Conservation (phyloP, 2,797 vertebrate species). For the Bradypodion ventrale region DNA sequence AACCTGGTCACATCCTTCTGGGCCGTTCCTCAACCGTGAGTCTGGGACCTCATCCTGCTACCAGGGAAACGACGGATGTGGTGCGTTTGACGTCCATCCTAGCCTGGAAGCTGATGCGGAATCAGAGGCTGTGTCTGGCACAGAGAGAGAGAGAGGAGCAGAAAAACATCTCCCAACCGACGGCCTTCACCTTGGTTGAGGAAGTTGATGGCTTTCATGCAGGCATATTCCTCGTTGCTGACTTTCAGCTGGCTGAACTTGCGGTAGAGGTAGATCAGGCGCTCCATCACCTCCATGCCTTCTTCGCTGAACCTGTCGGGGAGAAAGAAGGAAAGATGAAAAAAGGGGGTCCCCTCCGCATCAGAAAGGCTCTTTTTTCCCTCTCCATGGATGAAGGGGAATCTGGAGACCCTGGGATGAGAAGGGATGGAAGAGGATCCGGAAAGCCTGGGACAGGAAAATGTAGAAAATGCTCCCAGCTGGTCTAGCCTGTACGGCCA, state of each 20-base stretch:
- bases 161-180: not conserved
- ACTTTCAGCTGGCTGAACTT: conserved; percentile 96
- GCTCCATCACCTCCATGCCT: conserved; percentile 98
- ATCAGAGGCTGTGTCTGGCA: not conserved
- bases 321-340: not conserved
- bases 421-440: too few species aligned
- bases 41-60: not conserved
- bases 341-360: too few species aligned
- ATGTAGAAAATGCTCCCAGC: too few species aligned
- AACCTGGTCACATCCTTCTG: too few species aligned
- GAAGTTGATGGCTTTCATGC: conserved; percentile 99
- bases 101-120: not conserved
- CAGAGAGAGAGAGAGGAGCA: not conserved
- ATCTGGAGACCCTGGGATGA: too few species aligned
- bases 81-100: not conserved
- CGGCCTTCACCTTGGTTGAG: conserved; percentile 95
- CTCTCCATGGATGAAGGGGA: too few species aligned
- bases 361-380: not conserved
- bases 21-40: not conserved
- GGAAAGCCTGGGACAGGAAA: too few species aligned
- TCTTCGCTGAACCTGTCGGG: conserved; percentile 93
- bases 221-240: conserved; percentile 97
- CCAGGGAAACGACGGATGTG: not conserved
- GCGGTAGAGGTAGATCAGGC: conserved; percentile 95
- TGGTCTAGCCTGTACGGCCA: too few species aligned